Evolutionary conservation across 2,888 invertebrate genomes (phyloP).

Genomic region (Melanotus villosus): DNA sequence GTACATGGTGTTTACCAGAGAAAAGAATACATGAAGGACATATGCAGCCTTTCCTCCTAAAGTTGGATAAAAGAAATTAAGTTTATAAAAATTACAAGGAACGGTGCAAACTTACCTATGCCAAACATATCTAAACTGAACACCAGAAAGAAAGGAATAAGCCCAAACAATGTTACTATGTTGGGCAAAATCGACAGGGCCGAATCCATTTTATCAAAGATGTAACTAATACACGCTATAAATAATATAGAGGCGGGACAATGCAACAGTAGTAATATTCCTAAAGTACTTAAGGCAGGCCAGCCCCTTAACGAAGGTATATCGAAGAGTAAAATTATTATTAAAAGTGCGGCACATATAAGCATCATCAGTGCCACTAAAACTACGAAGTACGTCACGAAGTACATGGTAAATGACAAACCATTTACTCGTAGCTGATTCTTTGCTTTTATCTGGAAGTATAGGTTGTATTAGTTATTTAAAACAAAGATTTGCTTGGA

Average conservation of each 20-base stretch:
- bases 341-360: conserved; percentile 76
- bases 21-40: conserved; percentile 80
- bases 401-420: conserved; percentile 81
- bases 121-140: conserved; percentile 80
- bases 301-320: conserved; percentile 79
- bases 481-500: too few relatives aligned
- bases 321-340: conserved; percentile 77
- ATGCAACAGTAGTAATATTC: conserved; percentile 78
- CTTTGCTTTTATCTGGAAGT: conserved; percentile 78
- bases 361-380: conserved; percentile 79
- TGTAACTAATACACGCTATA: conserved; percentile 83
- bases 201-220: conserved; percentile 87
- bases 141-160: conserved; percentile 82
- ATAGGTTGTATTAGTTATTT: not conserved
- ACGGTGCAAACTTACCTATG: conserved; percentile 71
- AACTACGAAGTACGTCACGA: conserved; percentile 82
- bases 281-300: conserved; percentile 78
- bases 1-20: conserved; percentile 84
- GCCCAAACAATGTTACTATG: conserved; percentile 81
- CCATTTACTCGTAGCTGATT: conserved; percentile 88
- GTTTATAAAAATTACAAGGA: not conserved
- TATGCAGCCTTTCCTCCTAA: conserved; percentile 78
- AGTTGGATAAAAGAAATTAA: too few relatives aligned
- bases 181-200: conserved; percentile 86
- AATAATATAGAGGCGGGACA: conserved; percentile 83